Evolutionary conservation across 2,888 invertebrate genomes (phyloP).

Genomic region (Liodrosophila aerea): DNA sequence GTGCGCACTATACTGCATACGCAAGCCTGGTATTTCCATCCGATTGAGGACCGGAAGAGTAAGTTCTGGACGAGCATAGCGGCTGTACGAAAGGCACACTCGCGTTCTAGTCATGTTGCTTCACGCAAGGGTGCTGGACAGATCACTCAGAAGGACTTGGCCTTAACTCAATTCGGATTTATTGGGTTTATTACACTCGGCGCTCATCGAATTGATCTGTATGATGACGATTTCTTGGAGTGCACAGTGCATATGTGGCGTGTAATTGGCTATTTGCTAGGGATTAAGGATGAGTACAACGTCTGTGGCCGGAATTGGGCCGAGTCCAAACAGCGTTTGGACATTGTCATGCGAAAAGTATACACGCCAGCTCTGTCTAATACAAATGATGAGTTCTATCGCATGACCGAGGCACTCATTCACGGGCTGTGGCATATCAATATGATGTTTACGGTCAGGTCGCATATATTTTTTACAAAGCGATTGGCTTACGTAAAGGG

Average conservation of each 20-base stretch:
- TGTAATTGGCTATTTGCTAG: constrained; percentile 90
- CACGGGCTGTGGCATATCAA: constrained; percentile 88
- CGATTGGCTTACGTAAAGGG: constrained; percentile 85
- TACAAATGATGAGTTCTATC: constrained; percentile 85
- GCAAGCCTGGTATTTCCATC: constrained; percentile 87
- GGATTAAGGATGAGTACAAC: constrained; percentile 92
- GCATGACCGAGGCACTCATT: constrained; percentile 86
- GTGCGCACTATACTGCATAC: constrained; percentile 90
- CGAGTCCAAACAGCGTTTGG: constrained; percentile 84
- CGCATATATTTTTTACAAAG: constrained; percentile 85
- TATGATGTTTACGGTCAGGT: constrained; percentile 85
- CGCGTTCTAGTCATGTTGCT: constrained; percentile 85
- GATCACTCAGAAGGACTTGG: constrained; percentile 92
- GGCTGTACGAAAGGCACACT: constrained; percentile 87
- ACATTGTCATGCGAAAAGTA: constrained; percentile 84
- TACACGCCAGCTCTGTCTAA: constrained; percentile 86
- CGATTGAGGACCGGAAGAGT: constrained; percentile 79
- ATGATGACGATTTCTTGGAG: constrained; percentile 86
- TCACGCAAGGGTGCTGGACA: constrained; percentile 83
- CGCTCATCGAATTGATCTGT: constrained; percentile 86
- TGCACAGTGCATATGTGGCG: constrained; percentile 93
- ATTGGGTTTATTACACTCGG: constrained; percentile 88
- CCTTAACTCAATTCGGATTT: constrained; percentile 93
- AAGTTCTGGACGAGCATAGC: constrained; percentile 88
- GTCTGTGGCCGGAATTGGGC: constrained; percentile 86